Conservation (phyloP, 2,888 invertebrate species). For the Sycophila texana region DNA sequence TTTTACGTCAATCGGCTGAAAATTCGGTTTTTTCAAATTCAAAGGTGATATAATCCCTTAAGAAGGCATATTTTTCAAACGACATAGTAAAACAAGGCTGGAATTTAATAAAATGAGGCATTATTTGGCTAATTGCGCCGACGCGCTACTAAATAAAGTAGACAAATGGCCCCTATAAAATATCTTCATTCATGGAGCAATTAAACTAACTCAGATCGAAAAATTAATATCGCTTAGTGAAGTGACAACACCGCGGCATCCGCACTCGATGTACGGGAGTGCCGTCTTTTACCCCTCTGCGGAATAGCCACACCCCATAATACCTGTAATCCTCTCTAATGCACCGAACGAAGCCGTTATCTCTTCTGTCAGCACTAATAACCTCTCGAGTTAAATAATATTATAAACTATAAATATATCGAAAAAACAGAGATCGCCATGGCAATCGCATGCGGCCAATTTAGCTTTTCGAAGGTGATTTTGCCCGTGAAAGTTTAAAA, state of each 20-base stretch:
- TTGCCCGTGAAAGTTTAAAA: too few relatives aligned
- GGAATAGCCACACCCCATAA: constrained; percentile 2
- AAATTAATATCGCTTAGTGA: not conserved
- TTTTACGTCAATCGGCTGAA: too few relatives aligned
- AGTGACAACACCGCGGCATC: too few relatives aligned
- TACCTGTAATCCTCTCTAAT: constrained; percentile 38
- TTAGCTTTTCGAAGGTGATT: not conserved
- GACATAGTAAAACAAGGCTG: not conserved
- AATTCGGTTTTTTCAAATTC: too few relatives aligned
- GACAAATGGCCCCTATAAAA: not conserved
- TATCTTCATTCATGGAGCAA: not conserved
- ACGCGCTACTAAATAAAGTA: not conserved
- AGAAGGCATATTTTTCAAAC: not conserved
- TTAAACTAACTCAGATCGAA: not conserved
- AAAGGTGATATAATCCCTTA: too few relatives aligned
- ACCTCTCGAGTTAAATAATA: not conserved
- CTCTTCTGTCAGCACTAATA: not conserved
- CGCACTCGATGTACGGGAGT: not conserved
- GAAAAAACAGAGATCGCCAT: constrained; percentile 4
- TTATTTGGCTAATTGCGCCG: not conserved
- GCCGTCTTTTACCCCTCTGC: not conserved
- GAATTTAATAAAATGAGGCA: constrained; percentile 27
- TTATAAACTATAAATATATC: too few relatives aligned
- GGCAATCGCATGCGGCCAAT: not conserved
- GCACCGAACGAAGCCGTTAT: constrained; percentile 1